phyloP scores from a whole-genome alignment of 1,140 invertebrate species.

The Drosophila nikananu region DNA sequence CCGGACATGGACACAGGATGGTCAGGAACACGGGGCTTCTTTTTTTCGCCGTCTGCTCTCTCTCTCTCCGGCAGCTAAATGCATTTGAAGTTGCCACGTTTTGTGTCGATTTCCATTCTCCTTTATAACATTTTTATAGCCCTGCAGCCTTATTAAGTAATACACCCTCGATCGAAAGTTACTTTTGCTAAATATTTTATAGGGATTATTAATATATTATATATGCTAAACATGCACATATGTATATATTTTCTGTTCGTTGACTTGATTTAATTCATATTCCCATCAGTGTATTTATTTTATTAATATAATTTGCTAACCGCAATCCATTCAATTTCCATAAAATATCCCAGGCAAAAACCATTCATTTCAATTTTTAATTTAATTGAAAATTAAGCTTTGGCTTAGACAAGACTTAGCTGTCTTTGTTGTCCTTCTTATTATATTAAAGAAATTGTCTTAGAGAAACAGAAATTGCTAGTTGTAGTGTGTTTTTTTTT shows the following conservation, averaged over 20 bases:
- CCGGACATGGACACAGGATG: background rate
- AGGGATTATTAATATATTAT: background rate
- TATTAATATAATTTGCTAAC: background rate
- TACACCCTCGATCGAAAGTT: background rate
- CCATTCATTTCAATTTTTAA: no score
- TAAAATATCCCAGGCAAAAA: background rate
- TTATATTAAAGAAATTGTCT: conserved; percentile 20
- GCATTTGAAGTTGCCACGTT: conserved; percentile 66
- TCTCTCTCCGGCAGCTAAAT: conserved; percentile 41
- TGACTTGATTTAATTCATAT: background rate
- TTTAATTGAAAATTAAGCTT: background rate
- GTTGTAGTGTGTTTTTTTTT: conserved; percentile 9
- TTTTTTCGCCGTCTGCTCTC: conserved; percentile 16
- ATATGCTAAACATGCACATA: no score
- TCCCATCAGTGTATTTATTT: background rate
- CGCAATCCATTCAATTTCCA: background rate
- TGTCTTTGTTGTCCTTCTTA: background rate
- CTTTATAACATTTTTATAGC: conserved; percentile 17
- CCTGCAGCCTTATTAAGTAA: conserved; percentile 10
- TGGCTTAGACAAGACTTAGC: background rate
- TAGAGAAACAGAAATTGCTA: conserved; percentile 9
- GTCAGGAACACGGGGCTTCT: conserved; percentile 3
- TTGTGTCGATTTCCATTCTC: conserved; percentile 65
- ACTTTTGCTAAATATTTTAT: background rate
- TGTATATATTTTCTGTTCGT: background rate